Conservation (phyloP, 2,888 invertebrate species). For the Corythucha ciliata region DNA sequence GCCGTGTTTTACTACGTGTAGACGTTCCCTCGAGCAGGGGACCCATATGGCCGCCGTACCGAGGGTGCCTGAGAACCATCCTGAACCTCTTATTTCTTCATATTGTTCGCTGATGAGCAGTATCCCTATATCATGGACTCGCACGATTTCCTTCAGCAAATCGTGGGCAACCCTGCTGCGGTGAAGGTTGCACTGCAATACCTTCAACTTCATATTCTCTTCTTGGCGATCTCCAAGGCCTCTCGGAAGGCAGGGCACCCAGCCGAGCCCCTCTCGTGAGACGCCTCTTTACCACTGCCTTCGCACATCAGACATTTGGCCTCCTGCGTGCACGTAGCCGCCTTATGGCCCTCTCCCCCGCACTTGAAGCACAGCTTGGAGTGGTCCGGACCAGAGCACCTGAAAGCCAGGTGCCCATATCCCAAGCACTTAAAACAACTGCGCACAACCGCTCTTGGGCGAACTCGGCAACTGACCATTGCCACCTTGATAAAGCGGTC, state of each 20-base stretch:
- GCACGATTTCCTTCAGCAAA: too few species aligned
- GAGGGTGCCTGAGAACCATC: background rate
- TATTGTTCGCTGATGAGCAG: too few species aligned
- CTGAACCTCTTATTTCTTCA: background rate
- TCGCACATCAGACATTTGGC: constrained; percentile 29
- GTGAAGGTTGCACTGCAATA: too few species aligned
- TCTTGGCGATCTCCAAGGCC: constrained; percentile 22
- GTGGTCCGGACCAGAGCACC: constrained; percentile 27
- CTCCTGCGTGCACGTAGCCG: constrained; percentile 21
- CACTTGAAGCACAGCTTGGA: constrained; percentile 31
- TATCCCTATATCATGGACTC: too few species aligned
- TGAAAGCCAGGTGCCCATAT: background rate
- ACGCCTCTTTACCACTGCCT: constrained; percentile 4
- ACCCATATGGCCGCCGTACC: background rate
- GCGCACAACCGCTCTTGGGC: background rate
- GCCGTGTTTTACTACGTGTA: background rate
- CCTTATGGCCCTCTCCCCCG: constrained; percentile 30
- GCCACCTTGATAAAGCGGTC: too few species aligned
- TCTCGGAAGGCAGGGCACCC: constrained; percentile 15
- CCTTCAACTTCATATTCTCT: too few species aligned
- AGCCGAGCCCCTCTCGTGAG: constrained; percentile 23
- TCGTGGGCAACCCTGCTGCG: too few species aligned
- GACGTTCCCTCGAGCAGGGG: too few species aligned
- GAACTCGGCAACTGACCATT: background rate
- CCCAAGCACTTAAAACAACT: background rate